Percentiles rank a stretch among this genome's conserved stretches.
Conservation (phyloP, 1,140 invertebrate genomes). For the Bombus impatiens region DNA sequence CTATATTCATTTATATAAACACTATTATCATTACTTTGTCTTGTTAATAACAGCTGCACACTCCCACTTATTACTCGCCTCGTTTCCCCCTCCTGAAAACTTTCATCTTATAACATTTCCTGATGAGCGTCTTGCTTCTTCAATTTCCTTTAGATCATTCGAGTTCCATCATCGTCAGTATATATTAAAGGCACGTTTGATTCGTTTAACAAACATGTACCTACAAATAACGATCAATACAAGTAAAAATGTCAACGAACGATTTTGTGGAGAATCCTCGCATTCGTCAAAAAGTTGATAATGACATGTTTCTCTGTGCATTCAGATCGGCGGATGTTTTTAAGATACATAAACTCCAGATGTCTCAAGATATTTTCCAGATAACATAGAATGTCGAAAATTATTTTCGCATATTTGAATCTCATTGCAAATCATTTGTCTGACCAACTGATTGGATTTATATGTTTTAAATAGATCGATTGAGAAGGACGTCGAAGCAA, state of each 20-base stretch:
- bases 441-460: constrained; percentile 22
- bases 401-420: neutral
- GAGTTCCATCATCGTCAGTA: neutral
- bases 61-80: neutral
- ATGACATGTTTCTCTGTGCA: neutral
- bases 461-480: constrained; percentile 28
- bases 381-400: neutral
- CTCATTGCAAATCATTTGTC: neutral
- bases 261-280: neutral
- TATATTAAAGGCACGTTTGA: neutral
- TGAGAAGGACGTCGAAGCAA: constrained; percentile 30
- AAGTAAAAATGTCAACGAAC: neutral
- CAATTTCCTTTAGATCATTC: neutral
- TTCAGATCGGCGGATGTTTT: neutral
- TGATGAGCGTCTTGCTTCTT: neutral
- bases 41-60: constrained; percentile 13
- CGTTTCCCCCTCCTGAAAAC: neutral
- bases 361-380: neutral
- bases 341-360: neutral
- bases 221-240: constrained; percentile 13
- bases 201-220: constrained; percentile 20
- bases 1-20: neutral
- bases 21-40: constrained; percentile 6
- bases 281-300: constrained; percentile 9
- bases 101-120: neutral